Evolutionary conservation across 2,113 vertebrate genomes (phyloP), one percentile per base, ranked within the genome.

Genomic region (Neogobius melanostomus): DNA sequence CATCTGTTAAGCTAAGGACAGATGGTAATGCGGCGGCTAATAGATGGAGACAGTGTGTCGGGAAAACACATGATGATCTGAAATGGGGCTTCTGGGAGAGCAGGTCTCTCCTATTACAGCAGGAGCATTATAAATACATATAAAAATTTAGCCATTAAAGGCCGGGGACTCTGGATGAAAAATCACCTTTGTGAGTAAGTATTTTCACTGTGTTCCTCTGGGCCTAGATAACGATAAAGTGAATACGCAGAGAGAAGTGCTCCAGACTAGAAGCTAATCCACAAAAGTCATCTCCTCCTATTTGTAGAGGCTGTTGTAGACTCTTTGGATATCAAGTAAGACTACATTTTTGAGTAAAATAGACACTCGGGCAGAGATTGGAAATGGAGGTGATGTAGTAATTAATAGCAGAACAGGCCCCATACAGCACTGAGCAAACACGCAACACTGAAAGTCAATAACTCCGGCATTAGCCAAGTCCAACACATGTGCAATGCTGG

Each of bases 31-130:
- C 11, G 45, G 76, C 66, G 62, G 60, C 80, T 73, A 89, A 86
- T 82, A 78, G 76, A 85, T 67, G 69, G 75, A 75, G 79, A 77
- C 66, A 60, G 75, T 66, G 75, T 60, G 64, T 60, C 2, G 73
- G 67, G 77, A 82, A 79, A 71, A 80, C 69, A 73, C 78, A 82
- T 75, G 76, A 87, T 88, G 76, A 77, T 75, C 82, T 68, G 52
- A 86, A 85, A 90, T 84, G 14, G 85, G 62, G 52, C 85, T 52
- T 79, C 69, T 69, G 85, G 86, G 86, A 87, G 65, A 16, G 53
- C 11, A 56, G 49, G 69, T 51, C 61, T 82, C 69, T 72, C 75
- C 76, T 75, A 44, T 82, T 84, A 60, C 72, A 67, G 44, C 69
- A 62, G 44, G 65, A 67, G 50, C 53, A 28, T 48, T 17, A 67